These are phyloP conservation scores for Acipenser ruthenus DNA, from an alignment of 2,797 vertebrate species.

Conservation along the genomic window DNA sequence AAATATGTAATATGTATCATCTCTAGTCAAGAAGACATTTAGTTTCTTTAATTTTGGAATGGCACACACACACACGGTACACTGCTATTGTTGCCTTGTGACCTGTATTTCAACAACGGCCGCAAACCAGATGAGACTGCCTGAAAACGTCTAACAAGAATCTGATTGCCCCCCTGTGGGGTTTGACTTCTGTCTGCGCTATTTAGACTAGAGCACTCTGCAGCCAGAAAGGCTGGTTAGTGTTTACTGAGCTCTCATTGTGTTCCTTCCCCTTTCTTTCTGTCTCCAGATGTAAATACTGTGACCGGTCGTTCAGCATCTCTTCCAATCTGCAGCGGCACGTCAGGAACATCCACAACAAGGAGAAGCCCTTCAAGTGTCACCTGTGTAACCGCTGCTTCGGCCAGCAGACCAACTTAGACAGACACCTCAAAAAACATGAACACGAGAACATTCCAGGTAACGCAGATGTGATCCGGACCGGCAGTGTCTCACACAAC, in stretches of 20 bases:
- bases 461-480: conserved; percentile 29
- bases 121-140: too few relatives aligned
- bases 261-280: conserved; percentile 16
- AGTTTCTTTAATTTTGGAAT: too few relatives aligned
- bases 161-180: conserved; percentile 11
- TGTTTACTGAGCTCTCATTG: conserved; percentile 23
- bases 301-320: conserved; percentile 86
- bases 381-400: conserved; percentile 83
- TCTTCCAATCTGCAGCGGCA: conserved; percentile 84
- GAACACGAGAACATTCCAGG: conserved; percentile 88
- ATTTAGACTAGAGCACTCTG: conserved; percentile 25
- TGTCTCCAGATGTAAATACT: conserved; percentile 79
- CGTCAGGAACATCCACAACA: conserved; percentile 85
- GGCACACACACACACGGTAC: neutral
- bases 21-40: too few relatives aligned
- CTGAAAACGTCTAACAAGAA: neutral
- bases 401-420: conserved; percentile 83
- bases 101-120: too few relatives aligned
- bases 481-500: neutral
- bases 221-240: conserved; percentile 14
- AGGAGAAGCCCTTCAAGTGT: conserved; percentile 86
- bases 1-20: too few relatives aligned
- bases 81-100: too few relatives aligned
- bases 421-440: conserved; percentile 81
- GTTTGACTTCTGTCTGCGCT: conserved; percentile 12